phyloP scores from a whole-genome alignment of 2,888 invertebrate species.

The Stenodema calcarata region DNA sequence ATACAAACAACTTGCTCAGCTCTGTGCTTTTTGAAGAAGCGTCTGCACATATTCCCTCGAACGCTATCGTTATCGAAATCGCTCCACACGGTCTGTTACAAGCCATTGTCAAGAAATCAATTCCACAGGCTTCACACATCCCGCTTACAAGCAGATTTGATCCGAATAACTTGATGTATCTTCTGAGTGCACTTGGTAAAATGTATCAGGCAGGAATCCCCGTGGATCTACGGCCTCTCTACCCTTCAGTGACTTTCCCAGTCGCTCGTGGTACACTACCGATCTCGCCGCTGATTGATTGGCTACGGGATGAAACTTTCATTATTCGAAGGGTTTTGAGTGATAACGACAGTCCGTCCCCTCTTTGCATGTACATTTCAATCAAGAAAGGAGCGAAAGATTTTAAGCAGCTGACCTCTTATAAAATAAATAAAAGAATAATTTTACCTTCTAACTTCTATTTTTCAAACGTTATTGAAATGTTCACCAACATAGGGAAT shows the following conservation, averaged over 20 bases:
- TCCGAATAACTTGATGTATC: constrained; percentile 41
- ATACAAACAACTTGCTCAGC: constrained; percentile 71
- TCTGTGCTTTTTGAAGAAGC: constrained; percentile 85
- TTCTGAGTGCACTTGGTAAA: constrained; percentile 48
- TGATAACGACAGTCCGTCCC: constrained; percentile 6
- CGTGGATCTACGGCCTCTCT: constrained; percentile 42
- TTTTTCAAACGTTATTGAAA: neutral
- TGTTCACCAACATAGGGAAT: constrained; percentile 13
- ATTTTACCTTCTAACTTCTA: neutral
- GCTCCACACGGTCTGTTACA: constrained; percentile 90
- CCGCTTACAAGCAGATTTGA: constrained; percentile 47
- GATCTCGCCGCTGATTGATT: constrained; percentile 36
- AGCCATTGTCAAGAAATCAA: constrained; percentile 80
- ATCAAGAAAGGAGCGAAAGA: neutral
- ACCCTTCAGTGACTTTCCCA: constrained; percentile 49
- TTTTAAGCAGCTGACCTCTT: neutral
- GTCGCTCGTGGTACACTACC: constrained; percentile 47
- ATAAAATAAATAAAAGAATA: constrained; percentile 18
- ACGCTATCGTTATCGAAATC: constrained; percentile 85
- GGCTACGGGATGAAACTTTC: constrained; percentile 38
- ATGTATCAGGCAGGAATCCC: constrained; percentile 49
- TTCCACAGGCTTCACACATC: constrained; percentile 61
- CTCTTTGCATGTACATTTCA: neutral
- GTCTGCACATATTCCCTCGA: constrained; percentile 75
- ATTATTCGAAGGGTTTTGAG: neutral